phyloP scores from a whole-genome alignment of 2,888 invertebrate genomes.

The Mellilla xanthometata region DNA sequence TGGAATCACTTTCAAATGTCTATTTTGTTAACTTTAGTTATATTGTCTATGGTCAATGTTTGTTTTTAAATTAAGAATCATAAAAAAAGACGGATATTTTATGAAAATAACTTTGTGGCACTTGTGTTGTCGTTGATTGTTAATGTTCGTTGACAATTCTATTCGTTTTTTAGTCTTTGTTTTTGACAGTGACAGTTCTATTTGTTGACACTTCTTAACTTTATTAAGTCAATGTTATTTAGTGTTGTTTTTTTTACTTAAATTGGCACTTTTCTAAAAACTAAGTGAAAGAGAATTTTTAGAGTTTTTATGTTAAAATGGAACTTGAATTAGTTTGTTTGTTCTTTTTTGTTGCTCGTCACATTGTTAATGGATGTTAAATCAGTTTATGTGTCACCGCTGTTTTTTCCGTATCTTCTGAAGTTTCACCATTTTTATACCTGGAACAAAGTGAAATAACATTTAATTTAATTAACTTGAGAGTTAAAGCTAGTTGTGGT shows the following conservation, averaged over 20 bases:
- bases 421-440: constrained; percentile 60
- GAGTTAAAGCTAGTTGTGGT: too few relatives aligned
- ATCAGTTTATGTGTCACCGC: constrained; percentile 43
- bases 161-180: constrained; percentile 14
- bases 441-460: constrained; percentile 44
- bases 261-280: constrained; percentile 20
- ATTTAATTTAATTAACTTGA: too few relatives aligned
- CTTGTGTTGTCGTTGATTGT: constrained; percentile 17
- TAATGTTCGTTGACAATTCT: constrained; percentile 21
- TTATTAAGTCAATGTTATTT: constrained; percentile 3
- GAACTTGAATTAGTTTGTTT: constrained; percentile 34
- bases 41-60: background rate
- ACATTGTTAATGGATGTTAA: constrained; percentile 36
- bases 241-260: constrained; percentile 8
- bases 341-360: constrained; percentile 39
- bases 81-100: background rate
- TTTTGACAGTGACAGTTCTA: background rate
- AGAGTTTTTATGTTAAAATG: constrained; percentile 50
- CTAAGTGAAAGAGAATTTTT: constrained; percentile 42
- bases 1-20: too few relatives aligned
- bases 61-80: background rate
- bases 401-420: constrained; percentile 66
- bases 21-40: too few relatives aligned
- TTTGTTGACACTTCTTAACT: constrained; percentile 5
- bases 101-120: constrained; percentile 7